phyloP scores from a whole-genome alignment of 1,140 invertebrate genomes.

The Drosophila suzukii region DNA sequence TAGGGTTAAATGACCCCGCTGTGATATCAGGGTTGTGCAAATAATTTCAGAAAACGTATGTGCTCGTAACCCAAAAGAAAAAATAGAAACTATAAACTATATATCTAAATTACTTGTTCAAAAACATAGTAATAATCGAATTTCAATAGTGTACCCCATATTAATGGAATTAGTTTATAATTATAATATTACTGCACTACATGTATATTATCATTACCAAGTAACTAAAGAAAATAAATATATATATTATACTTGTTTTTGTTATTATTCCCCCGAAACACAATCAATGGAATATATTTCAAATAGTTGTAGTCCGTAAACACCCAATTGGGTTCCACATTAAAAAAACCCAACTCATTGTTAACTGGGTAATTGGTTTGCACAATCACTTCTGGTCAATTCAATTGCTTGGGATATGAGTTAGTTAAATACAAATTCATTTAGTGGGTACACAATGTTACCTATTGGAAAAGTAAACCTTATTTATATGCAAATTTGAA shows the following conservation, averaged over 20 bases:
- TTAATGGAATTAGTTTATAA: too few relatives aligned
- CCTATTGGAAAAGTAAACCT: not conserved
- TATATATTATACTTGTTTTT: too few relatives aligned
- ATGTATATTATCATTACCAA: too few relatives aligned
- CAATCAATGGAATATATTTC: not conserved
- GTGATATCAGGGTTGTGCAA: not conserved
- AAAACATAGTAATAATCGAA: too few relatives aligned
- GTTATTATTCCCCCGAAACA: too few relatives aligned
- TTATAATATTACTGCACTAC: too few relatives aligned
- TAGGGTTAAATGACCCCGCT: not conserved
- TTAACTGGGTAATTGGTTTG: not conserved
- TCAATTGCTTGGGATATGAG: not conserved
- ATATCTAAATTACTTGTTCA: too few relatives aligned
- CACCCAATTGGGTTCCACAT: not conserved
- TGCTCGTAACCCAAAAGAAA: too few relatives aligned
- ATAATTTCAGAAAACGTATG: not conserved
- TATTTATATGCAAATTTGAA: not conserved
- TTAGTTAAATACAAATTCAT: not conserved
- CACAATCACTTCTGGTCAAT: not conserved
- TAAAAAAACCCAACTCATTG: not conserved
- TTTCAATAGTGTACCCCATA: too few relatives aligned
- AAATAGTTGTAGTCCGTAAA: not conserved
- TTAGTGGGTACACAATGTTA: not conserved
- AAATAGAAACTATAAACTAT: too few relatives aligned
- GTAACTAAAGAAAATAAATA: too few relatives aligned